Evolutionary conservation across 2,797 vertebrate species (phyloP).

Genomic region (Cuniculus paca): DNA sequence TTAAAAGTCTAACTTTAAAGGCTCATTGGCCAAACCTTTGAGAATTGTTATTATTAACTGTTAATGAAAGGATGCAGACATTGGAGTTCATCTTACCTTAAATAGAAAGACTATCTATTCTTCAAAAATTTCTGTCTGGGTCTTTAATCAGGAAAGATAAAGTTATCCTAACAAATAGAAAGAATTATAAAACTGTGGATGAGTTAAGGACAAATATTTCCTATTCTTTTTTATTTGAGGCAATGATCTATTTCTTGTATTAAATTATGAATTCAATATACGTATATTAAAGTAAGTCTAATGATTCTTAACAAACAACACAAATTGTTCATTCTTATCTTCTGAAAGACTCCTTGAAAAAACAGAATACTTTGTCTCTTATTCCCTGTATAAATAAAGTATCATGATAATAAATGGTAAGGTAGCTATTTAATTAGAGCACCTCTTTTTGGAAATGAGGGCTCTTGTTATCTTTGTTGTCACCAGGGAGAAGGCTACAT

Average conservation of each 20-base stretch:
- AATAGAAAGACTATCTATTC: conserved; percentile 19
- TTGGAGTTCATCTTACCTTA: neutral
- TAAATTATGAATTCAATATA: conserved; percentile 25
- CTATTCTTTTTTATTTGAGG: neutral
- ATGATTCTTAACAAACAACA: neutral
- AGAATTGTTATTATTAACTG: neutral
- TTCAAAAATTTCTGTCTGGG: conserved; percentile 19
- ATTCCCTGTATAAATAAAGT: conserved; percentile 31
- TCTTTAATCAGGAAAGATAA: conserved; percentile 32
- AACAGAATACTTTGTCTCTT: conserved; percentile 23
- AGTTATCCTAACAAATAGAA: conserved; percentile 1
- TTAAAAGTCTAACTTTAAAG: conserved; percentile 42
- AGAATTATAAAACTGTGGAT: neutral
- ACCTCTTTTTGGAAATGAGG: conserved; percentile 68
- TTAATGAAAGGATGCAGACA: neutral
- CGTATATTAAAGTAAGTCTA: conserved; percentile 23
- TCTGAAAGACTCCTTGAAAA: conserved; percentile 39
- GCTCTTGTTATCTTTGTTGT: conserved; percentile 58
- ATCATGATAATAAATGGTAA: conserved; percentile 46
- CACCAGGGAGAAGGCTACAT: neutral
- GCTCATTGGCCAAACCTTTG: neutral
- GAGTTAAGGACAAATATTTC: neutral
- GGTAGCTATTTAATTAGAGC: conserved; percentile 67
- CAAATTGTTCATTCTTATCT: conserved; percentile 13
- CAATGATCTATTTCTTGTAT: neutral